phyloP scores from a whole-genome alignment of 2,113 vertebrate species.

The Cardinalis cardinalis region DNA sequence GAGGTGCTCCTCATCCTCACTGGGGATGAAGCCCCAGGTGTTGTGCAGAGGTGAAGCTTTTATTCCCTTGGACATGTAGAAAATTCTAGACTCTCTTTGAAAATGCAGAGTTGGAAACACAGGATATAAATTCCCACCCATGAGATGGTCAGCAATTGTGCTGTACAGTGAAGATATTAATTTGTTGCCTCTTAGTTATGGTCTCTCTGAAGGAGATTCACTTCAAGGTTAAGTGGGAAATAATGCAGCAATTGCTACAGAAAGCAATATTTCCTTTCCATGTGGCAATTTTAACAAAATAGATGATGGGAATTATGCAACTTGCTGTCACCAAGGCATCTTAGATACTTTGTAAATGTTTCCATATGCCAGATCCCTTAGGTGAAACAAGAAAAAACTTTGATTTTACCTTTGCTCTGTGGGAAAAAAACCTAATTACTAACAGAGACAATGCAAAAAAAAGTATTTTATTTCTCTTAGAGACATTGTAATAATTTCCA shows the following conservation, averaged over 20 bases:
- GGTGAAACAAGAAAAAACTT: neutral
- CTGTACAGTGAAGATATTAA: neutral
- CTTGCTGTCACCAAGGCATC: slow-evolving; percentile 21
- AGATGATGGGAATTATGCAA: neutral
- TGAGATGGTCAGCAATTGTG: neutral
- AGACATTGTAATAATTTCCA: neutral
- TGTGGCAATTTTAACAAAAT: slow-evolving; percentile 12
- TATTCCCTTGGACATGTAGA: fast-evolving
- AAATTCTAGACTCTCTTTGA: neutral
- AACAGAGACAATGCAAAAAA: neutral
- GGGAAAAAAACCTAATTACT: neutral
- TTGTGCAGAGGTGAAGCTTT: neutral
- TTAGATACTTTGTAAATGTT: slow-evolving; percentile 35
- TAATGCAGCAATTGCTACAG: neutral
- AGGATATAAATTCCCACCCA: neutral
- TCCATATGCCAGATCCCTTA: neutral
- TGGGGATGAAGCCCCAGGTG: neutral
- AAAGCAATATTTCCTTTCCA: neutral
- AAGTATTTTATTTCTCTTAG: neutral
- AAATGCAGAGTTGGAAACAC: neutral
- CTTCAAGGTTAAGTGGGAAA: neutral
- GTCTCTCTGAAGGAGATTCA: neutral
- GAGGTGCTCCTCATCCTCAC: neutral
- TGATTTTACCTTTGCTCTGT: neutral
- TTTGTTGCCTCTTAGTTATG: neutral